phyloP scores from a whole-genome alignment of 2,888 invertebrate genomes.

The Mythimna pallens region DNA sequence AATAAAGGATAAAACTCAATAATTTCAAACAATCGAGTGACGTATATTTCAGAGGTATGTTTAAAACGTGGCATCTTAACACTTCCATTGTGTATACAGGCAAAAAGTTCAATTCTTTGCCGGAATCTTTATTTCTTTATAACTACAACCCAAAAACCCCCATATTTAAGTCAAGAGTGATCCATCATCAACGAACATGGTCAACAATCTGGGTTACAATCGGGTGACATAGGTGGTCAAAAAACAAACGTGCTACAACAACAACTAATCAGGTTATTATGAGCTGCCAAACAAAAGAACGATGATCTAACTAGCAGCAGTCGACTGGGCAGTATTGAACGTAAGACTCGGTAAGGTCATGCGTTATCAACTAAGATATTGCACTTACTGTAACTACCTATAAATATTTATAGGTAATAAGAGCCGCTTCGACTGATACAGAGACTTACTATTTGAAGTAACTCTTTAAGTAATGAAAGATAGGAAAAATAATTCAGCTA shows the following conservation, averaged over 20 bases:
- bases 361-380: conserved; percentile 58
- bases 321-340: conserved; percentile 29
- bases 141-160: too few species aligned
- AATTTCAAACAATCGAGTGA: conserved; percentile 38
- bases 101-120: too few species aligned
- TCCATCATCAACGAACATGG: background rate
- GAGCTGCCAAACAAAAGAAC: conserved; percentile 44
- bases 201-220: background rate
- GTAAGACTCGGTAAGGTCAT: conserved; percentile 57
- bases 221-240: background rate
- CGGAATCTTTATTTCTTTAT: too few species aligned
- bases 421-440: conserved; percentile 44
- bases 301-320: conserved; percentile 33
- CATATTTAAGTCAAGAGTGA: too few species aligned
- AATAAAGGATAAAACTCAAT: conserved; percentile 22
- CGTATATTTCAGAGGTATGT: conserved; percentile 25
- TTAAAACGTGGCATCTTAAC: conserved; percentile 23
- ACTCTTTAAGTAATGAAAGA: conserved; percentile 3
- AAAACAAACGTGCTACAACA: conserved; percentile 39
- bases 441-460: conserved; percentile 13
- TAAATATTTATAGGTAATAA: conserved; percentile 32
- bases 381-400: conserved; percentile 34
- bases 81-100: too few species aligned
- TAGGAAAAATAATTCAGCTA: background rate
- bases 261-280: conserved; percentile 37